Evolutionary conservation across 2,797 vertebrate species (phyloP).

Genomic region (Cetoscarus ocellatus): DNA sequence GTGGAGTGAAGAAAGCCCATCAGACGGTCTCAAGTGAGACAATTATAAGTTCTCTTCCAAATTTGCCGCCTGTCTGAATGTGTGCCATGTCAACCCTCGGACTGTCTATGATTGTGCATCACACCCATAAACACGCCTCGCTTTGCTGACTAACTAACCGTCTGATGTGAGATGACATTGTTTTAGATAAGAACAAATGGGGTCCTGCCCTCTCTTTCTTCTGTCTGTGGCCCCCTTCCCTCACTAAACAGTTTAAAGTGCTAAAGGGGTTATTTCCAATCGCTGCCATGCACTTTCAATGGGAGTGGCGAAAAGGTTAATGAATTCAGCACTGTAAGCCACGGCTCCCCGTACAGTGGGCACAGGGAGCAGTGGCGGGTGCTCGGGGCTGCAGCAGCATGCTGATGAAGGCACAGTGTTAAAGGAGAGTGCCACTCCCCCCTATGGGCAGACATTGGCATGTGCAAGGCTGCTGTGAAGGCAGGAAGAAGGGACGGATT

Average conservation of each 20-base stretch:
- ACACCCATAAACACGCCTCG: slow-evolving; percentile 63
- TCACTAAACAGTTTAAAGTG: slow-evolving; percentile 71
- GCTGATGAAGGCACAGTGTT: slow-evolving; percentile 54
- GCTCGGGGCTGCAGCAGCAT: slow-evolving; percentile 63
- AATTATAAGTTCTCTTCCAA: slow-evolving; percentile 73
- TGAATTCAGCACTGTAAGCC: slow-evolving; percentile 81
- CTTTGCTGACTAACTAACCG: slow-evolving; percentile 83
- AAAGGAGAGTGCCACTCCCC: slow-evolving; percentile 76
- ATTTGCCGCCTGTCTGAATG: slow-evolving; percentile 81
- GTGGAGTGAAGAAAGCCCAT: slow-evolving; percentile 68
- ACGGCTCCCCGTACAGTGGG: slow-evolving; percentile 71
- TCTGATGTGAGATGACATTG: slow-evolving; percentile 85
- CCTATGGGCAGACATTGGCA: slow-evolving; percentile 65
- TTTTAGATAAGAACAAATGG: slow-evolving; percentile 81
- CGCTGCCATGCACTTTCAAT: slow-evolving; percentile 62
- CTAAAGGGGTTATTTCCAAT: slow-evolving; percentile 69
- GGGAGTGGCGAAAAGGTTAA: slow-evolving; percentile 85
- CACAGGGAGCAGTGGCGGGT: slow-evolving; percentile 49
- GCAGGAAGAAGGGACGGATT: background rate
- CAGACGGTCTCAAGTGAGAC: slow-evolving; percentile 62
- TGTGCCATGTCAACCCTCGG: slow-evolving; percentile 46
- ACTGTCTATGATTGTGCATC: slow-evolving; percentile 40
- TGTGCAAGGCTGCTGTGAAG: slow-evolving; percentile 35
- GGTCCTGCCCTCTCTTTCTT: slow-evolving; percentile 50
- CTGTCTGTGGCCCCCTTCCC: slow-evolving; percentile 41